A percentile compares a stretch with the other conserved stretches of the same genome.
Evolutionary conservation across 2,113 vertebrate species (phyloP).

Genomic region (Fregetta grallaria): DNA sequence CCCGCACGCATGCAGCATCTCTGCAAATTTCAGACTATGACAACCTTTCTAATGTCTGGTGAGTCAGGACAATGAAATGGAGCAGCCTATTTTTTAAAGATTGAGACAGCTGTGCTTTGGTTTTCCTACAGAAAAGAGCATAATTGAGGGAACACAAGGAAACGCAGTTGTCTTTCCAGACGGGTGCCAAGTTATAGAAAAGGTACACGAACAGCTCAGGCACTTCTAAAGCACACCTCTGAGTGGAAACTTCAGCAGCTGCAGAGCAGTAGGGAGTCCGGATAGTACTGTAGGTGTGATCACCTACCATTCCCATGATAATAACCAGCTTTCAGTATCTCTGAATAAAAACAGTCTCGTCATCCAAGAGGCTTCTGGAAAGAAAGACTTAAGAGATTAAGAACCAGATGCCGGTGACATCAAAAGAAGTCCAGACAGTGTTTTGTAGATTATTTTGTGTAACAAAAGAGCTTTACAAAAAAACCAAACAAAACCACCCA

Average conservation of each 20-base stretch:
- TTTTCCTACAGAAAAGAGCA: not conserved
- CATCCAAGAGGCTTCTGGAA: not conserved
- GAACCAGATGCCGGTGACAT: conserved; percentile 35
- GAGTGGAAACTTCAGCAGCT: not conserved
- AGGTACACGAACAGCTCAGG: not conserved
- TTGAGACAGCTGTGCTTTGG: not conserved
- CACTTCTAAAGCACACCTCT: not conserved
- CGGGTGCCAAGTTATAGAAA: not conserved
- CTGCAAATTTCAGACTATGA: not conserved
- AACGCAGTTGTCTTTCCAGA: not conserved
- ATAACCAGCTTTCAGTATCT: not conserved
- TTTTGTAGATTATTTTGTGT: not conserved
- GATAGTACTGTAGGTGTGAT: not conserved
- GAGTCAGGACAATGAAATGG: not conserved
- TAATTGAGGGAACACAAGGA: not conserved
- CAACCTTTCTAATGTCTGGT: not conserved
- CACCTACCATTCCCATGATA: not conserved
- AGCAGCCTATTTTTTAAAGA: not conserved
- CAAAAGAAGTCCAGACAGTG: not conserved
- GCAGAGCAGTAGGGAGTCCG: not conserved
- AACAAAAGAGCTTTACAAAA: not conserved
- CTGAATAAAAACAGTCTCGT: not conserved
- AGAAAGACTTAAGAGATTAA: conserved; percentile 24
- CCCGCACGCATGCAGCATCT: not conserved
- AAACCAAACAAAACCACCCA: not conserved